A percentile compares a stretch with the other conserved stretches of the same genome.
Conservation (phyloP, 2,797 vertebrate species). For the Australoheros facetus region DNA sequence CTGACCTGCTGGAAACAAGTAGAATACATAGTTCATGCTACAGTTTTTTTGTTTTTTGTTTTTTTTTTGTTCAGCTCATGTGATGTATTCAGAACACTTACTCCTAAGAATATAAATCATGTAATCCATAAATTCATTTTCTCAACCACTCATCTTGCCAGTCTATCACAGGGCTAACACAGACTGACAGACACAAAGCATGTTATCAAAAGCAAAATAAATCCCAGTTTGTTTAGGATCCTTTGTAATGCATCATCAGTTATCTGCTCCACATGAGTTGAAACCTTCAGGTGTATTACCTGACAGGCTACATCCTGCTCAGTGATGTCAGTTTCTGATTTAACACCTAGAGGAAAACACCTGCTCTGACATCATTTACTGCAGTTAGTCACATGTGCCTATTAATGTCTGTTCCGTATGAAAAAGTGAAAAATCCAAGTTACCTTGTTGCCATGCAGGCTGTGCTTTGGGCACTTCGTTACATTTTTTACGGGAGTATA, state of each 20-base stretch:
- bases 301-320: not conserved
- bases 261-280: not conserved
- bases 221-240: not conserved
- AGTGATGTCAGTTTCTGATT: not conserved
- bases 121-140: not conserved
- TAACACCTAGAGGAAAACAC: not conserved
- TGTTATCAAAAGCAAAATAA: not conserved
- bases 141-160: not conserved
- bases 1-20: not conserved
- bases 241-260: not conserved
- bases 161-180: not conserved
- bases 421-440: not conserved
- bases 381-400: not conserved
- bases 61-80: no score
- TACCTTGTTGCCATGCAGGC: not conserved
- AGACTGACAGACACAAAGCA: not conserved
- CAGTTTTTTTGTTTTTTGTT: no score
- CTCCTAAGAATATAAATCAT: not conserved
- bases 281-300: not conserved
- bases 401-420: conserved; percentile 2
- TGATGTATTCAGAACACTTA: not conserved
- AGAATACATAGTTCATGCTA: not conserved
- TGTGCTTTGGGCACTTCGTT: conserved; percentile 10
- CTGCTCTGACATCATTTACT: not conserved
- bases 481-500: conserved; percentile 6